These are phyloP conservation scores for Dendroctonus valens DNA, from an alignment of 1,140 invertebrate genomes.

Conservation along the genomic window DNA sequence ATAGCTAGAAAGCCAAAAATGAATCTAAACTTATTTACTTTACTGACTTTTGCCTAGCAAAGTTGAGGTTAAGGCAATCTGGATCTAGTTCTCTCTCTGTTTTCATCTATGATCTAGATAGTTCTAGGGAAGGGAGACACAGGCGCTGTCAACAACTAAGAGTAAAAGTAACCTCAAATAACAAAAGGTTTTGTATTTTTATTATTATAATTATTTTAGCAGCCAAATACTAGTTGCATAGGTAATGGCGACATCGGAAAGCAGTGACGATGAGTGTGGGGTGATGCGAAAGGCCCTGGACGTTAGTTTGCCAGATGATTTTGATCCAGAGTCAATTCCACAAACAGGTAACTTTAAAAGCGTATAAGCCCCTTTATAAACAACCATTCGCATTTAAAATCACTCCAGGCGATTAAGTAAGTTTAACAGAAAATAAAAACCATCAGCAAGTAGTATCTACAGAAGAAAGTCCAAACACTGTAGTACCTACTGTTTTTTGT, in stretches of 20 bases:
- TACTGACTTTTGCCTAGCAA: slow-evolving; percentile 1
- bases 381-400: background rate
- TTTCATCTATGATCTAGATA: background rate
- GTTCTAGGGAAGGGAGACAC: background rate
- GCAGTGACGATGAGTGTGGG: slow-evolving; percentile 34
- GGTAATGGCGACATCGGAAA: slow-evolving; percentile 26
- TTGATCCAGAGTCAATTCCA: slow-evolving; percentile 46
- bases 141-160: background rate
- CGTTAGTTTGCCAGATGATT: slow-evolving; percentile 46
- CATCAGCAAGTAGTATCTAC: background rate
- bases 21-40: background rate
- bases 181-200: background rate
- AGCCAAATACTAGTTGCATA: slow-evolving; percentile 1
- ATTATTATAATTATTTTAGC: background rate
- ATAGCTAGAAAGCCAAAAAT: slow-evolving; percentile 21
- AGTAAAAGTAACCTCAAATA: background rate
- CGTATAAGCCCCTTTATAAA: background rate
- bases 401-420: background rate
- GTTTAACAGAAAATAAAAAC: no score
- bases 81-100: background rate
- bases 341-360: slow-evolving; percentile 40
- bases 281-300: slow-evolving; percentile 43
- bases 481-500: slow-evolving; percentile 7
- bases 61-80: background rate
- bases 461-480: background rate